phyloP scores from a whole-genome alignment of 2,113 vertebrate species.

The Stercorarius parasiticus region DNA sequence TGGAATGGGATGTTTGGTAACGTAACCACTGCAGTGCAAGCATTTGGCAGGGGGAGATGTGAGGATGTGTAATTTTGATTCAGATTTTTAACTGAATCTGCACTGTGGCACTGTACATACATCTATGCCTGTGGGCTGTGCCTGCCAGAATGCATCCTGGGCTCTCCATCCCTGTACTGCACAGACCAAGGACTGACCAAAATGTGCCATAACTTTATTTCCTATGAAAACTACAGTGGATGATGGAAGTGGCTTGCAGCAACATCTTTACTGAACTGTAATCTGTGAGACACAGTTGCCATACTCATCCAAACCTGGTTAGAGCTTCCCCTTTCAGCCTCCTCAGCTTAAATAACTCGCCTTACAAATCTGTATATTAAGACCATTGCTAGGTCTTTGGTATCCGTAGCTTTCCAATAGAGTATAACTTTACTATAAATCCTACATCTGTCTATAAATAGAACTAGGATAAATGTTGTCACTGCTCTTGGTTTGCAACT shows the following conservation, averaged over 20 bases:
- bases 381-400: not conserved
- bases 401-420: not conserved
- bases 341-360: not conserved
- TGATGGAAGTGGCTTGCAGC: not conserved
- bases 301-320: not conserved
- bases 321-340: not conserved
- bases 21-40: not conserved
- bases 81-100: not conserved
- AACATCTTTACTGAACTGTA: not conserved
- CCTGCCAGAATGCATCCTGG: not conserved
- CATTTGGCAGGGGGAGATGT: not conserved
- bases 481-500: not conserved
- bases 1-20: not conserved
- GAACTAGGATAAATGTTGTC: not conserved
- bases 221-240: not conserved
- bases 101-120: not conserved
- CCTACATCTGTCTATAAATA: not conserved
- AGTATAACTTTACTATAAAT: not conserved
- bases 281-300: not conserved
- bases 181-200: not conserved
- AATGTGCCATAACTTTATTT: not conserved
- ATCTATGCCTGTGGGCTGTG: fast-evolving
- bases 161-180: not conserved
- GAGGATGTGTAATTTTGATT: not conserved
- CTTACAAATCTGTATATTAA: not conserved